Percentiles rank a stretch among this genome's conserved stretches.
phyloP scores from a whole-genome alignment of 2,797 vertebrate species.

The Etheostoma nigrum region DNA sequence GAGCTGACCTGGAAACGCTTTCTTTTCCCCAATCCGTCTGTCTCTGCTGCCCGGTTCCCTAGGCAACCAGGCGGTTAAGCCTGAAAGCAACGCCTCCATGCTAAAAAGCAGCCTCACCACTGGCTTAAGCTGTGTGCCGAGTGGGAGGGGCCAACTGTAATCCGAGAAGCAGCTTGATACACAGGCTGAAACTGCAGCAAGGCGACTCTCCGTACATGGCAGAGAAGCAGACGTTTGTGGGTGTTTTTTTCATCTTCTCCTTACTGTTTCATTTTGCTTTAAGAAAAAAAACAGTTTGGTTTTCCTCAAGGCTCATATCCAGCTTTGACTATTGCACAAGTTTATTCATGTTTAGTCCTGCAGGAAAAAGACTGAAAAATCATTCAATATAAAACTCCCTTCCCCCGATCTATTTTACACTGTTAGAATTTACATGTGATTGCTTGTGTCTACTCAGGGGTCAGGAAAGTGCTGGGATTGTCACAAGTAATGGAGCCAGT shows the following conservation, averaged over 20 bases:
- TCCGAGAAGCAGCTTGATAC: conserved; percentile 92
- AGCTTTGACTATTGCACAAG: background rate
- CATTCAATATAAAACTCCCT: background rate
- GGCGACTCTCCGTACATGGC: conserved; percentile 74
- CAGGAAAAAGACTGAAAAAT: conserved; percentile 4
- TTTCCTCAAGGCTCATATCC: conserved; percentile 51
- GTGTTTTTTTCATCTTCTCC: background rate
- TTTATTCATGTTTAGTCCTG: conserved; percentile 26
- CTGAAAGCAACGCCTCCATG: conserved; percentile 89
- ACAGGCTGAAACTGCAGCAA: conserved; percentile 83
- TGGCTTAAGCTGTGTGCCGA: conserved; percentile 94
- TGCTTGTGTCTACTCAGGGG: conserved; percentile 85
- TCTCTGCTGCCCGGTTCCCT: conserved; percentile 94
- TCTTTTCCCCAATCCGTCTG: conserved; percentile 85
- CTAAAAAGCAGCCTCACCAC: conserved; percentile 92
- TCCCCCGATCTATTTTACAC: background rate
- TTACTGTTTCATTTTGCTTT: conserved; percentile 3
- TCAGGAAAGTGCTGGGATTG: conserved; percentile 97
- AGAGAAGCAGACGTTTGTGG: conserved; percentile 32
- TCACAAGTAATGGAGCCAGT: conserved; percentile 93
- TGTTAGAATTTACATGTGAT: conserved; percentile 3
- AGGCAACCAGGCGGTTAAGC: conserved; percentile 95
- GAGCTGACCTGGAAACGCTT: conserved; percentile 98
- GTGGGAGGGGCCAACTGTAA: conserved; percentile 86
- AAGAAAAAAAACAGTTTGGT: conserved; percentile 78